Conservation (phyloP, 2,888 invertebrate genomes). For the Leptothorax acervorum region DNA sequence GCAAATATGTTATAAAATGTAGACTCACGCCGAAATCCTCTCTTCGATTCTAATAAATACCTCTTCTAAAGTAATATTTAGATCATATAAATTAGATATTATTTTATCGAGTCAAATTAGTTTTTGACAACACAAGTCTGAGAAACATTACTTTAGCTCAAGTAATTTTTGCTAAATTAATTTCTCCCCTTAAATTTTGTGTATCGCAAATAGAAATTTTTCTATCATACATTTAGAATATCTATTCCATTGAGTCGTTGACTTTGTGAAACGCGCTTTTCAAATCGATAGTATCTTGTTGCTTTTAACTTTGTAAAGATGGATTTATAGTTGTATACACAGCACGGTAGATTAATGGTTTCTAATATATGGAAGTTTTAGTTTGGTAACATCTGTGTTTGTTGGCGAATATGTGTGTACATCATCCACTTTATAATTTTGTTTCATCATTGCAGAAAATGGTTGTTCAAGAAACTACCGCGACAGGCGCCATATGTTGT, state of each 20-base stretch:
- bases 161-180: slow-evolving; percentile 57
- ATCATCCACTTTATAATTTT: slow-evolving; percentile 56
- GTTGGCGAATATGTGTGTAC: slow-evolving; percentile 61
- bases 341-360: slow-evolving; percentile 70
- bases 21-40: not conserved
- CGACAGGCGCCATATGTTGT: slow-evolving; percentile 59
- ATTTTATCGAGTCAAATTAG: not conserved
- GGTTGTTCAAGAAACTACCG: slow-evolving; percentile 58
- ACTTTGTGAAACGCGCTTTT: slow-evolving; percentile 64
- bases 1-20: slow-evolving; percentile 10
- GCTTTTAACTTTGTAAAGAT: slow-evolving; percentile 52
- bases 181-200: slow-evolving; percentile 50
- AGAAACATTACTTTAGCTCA: slow-evolving; percentile 68
- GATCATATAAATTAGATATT: not conserved
- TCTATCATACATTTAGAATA: slow-evolving; percentile 66
- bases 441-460: slow-evolving; percentile 52
- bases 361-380: slow-evolving; percentile 62
- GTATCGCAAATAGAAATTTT: slow-evolving; percentile 62
- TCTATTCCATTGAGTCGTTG: slow-evolving; percentile 50
- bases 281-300: slow-evolving; percentile 55
- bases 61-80: not conserved
- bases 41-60: slow-evolving; percentile 1
- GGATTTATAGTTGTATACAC: slow-evolving; percentile 66
- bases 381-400: slow-evolving; percentile 57
- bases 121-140: slow-evolving; percentile 59